Conservation (phyloP, 1,140 invertebrate genomes). For the Drosophila bocki region DNA sequence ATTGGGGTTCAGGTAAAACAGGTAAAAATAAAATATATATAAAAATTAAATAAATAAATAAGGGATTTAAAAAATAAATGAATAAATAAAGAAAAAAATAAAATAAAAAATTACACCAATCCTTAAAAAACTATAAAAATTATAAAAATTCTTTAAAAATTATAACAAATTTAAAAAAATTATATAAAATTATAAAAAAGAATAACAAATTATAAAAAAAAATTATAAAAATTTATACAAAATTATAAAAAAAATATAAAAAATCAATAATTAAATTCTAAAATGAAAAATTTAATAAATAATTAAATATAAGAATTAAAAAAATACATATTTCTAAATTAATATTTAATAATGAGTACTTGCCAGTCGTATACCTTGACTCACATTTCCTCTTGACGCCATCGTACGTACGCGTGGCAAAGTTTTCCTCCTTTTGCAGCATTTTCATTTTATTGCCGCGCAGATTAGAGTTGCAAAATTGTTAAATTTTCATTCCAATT, state of each 20-base stretch:
- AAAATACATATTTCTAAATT: background rate
- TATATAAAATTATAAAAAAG: no score
- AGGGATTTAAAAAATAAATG: no score
- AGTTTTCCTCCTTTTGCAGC: slow-evolving; percentile 73
- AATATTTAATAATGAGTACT: background rate
- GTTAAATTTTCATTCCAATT: slow-evolving; percentile 77
- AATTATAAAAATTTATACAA: no score
- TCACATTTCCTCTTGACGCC: slow-evolving; percentile 2
- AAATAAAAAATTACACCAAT: no score
- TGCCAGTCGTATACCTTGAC: background rate
- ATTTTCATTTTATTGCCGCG: slow-evolving; percentile 77
- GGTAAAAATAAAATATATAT: background rate
- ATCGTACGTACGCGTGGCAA: slow-evolving; percentile 39
- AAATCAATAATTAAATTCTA: no score
- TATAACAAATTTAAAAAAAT: background rate
- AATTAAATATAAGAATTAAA: background rate
- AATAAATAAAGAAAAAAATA: no score
- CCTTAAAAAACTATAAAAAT: no score
- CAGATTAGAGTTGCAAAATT: slow-evolving; percentile 81
- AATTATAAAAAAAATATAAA: no score
- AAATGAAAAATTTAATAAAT: background rate
- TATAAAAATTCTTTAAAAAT: no score
- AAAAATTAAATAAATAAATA: background rate
- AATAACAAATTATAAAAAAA: no score
- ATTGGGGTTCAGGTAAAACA: background rate